These are phyloP conservation scores for Kryptolebias ocellatus DNA, from an alignment of 2,797 vertebrate species.

Conservation along the genomic window DNA sequence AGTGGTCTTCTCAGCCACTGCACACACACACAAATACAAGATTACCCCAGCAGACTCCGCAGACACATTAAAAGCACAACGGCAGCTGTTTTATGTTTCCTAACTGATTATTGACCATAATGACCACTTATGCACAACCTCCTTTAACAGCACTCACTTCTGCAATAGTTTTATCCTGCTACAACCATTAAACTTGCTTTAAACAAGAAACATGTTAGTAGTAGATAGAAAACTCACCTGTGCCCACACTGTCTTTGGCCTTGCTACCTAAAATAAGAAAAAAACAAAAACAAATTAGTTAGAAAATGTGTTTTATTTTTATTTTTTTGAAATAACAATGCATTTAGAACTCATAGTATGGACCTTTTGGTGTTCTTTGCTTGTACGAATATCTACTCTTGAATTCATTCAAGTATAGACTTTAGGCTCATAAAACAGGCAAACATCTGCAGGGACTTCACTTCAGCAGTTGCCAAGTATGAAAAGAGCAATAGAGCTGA, in stretches of 20 bases:
- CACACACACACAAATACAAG: conserved; percentile 18
- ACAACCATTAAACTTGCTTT: not conserved
- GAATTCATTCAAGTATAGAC: too few species aligned
- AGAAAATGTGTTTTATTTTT: not conserved
- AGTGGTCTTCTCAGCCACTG: conserved; percentile 97
- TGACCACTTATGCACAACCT: conserved; percentile 1
- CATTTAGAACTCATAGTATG: not conserved
- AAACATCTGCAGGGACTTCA: too few species aligned
- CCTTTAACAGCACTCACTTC: not conserved
- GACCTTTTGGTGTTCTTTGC: not conserved
- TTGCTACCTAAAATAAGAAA: conserved; percentile 87
- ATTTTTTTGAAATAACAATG: not conserved
- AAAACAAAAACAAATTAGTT: conserved; percentile 16
- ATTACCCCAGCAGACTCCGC: conserved; percentile 19
- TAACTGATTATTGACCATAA: conserved; percentile 22
- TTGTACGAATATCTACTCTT: too few species aligned
- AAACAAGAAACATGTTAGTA: not conserved
- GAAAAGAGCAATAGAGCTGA: too few species aligned
- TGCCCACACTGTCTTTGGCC: conserved; percentile 95
- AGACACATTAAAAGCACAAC: conserved; percentile 40
- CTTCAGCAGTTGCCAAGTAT: too few species aligned
- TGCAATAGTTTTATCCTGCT: not conserved
- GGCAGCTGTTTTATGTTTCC: conserved; percentile 6
- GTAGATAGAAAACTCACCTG: conserved; percentile 83
- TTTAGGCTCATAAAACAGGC: too few species aligned